Evolutionary conservation across 2,113 vertebrate genomes (phyloP).

Genomic region (Platichthys flesus): DNA sequence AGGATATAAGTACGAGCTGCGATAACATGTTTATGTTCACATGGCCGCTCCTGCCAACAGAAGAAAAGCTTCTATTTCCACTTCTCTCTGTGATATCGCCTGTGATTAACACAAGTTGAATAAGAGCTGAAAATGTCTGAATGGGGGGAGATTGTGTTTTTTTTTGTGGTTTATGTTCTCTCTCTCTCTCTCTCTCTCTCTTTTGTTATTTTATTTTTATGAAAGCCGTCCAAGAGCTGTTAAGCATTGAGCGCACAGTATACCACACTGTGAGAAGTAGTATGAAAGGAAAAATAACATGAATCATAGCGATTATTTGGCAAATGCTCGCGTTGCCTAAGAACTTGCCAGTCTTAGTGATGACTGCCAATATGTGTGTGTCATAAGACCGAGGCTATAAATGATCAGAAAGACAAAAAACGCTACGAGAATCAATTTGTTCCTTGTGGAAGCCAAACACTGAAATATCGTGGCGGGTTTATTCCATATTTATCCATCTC

Average conservation of each 20-base stretch:
- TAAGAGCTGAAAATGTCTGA: slow-evolving; percentile 13
- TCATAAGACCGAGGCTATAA: neutral
- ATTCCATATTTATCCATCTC: neutral
- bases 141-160: neutral
- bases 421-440: slow-evolving; percentile 5
- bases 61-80: slow-evolving; percentile 5
- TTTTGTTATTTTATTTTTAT: slow-evolving; percentile 12
- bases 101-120: slow-evolving; percentile 11
- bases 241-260: slow-evolving; percentile 5
- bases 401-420: neutral
- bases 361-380: slow-evolving; percentile 23
- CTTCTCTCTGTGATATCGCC: slow-evolving; percentile 7
- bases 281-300: slow-evolving; percentile 31
- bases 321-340: neutral
- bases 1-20: slow-evolving; percentile 44
- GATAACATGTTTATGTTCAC: slow-evolving; percentile 55
- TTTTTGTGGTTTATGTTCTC: neutral
- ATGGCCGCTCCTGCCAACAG: slow-evolving; percentile 34
- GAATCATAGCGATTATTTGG: slow-evolving; percentile 35
- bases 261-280: slow-evolving; percentile 23
- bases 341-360: slow-evolving; percentile 12
- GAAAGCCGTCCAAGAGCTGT: neutral
- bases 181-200: neutral
- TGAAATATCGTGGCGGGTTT: neutral
- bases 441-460: slow-evolving; percentile 11